These are phyloP conservation scores for Drosophila acutilabella DNA, from an alignment of 2,888 invertebrate species.

Conservation along the genomic window DNA sequence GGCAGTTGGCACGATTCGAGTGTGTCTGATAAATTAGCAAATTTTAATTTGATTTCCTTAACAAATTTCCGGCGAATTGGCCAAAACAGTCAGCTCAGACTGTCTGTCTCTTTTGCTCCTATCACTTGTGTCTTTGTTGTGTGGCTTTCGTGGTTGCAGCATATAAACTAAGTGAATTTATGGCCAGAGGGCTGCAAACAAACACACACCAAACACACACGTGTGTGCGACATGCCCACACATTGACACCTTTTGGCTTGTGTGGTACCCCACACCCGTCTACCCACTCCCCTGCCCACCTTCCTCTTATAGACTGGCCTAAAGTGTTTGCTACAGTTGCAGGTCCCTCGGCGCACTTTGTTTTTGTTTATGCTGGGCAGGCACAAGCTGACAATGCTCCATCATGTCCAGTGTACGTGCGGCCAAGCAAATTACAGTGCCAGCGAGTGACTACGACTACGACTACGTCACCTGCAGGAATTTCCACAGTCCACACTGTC, in stretches of 20 bases:
- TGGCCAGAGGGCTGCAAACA: conserved; percentile 55
- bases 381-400: conserved; percentile 75
- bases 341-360: conserved; percentile 74
- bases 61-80: conserved; percentile 68
- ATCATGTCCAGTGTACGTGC: conserved; percentile 71
- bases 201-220: conserved; percentile 37
- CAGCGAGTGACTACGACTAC: conserved; percentile 5
- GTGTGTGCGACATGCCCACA: conserved; percentile 76
- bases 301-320: conserved; percentile 18
- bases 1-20: conserved; percentile 35
- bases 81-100: background rate
- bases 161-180: conserved; percentile 69
- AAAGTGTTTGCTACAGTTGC: conserved; percentile 54
- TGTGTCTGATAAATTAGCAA: conserved; percentile 67
- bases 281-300: background rate
- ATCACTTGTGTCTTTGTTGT: background rate
- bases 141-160: conserved; percentile 36
- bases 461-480: conserved; percentile 81
- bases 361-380: conserved; percentile 79
- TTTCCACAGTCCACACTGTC: conserved; percentile 78
- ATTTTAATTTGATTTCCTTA: conserved; percentile 75
- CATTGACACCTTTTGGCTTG: conserved; percentile 70
- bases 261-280: background rate
- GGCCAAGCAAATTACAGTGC: conserved; percentile 79
- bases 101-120: background rate